Evolutionary conservation across 2,113 vertebrate genomes (phyloP).

Genomic region (Smithornis capensis): DNA sequence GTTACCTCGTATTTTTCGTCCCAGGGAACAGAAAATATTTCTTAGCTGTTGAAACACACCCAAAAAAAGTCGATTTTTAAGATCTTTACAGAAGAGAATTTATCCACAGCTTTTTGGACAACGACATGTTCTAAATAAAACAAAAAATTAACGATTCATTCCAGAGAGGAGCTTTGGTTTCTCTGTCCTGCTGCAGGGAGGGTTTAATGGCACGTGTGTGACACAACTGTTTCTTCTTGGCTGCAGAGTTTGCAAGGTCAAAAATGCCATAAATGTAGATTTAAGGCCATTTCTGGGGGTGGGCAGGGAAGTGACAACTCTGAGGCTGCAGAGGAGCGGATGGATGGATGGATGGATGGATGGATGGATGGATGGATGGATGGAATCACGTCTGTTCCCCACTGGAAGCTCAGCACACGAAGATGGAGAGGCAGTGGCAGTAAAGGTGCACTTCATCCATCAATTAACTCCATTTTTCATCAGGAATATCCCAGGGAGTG

Average conservation of each 20-base stretch:
- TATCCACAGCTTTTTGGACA: not conserved
- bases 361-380: not conserved
- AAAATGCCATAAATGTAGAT: not conserved
- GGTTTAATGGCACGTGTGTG: rapidly evolving
- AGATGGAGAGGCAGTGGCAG: conserved; percentile 10
- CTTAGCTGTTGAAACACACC: not conserved
- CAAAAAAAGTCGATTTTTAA: not conserved
- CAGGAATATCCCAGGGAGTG: not conserved
- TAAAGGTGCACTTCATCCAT: conserved; percentile 25
- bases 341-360: not conserved
- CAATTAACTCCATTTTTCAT: conserved; percentile 39
- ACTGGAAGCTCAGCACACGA: not conserved
- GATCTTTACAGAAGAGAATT: not conserved
- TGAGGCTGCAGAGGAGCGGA: not conserved
- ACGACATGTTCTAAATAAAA: not conserved
- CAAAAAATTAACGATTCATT: not conserved
- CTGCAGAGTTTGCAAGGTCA: not conserved
- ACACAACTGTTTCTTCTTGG: not conserved
- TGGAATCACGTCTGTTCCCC: not conserved
- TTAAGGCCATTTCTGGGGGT: not conserved
- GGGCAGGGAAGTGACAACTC: not conserved
- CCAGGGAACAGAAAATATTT: not conserved
- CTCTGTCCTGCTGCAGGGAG: not conserved
- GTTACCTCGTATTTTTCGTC: not conserved
- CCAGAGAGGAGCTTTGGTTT: not conserved